A percentile compares a stretch with the other conserved stretches of the same genome.
Conservation (phyloP, 2,113 vertebrate genomes). For the Bostrychus sinensis region DNA sequence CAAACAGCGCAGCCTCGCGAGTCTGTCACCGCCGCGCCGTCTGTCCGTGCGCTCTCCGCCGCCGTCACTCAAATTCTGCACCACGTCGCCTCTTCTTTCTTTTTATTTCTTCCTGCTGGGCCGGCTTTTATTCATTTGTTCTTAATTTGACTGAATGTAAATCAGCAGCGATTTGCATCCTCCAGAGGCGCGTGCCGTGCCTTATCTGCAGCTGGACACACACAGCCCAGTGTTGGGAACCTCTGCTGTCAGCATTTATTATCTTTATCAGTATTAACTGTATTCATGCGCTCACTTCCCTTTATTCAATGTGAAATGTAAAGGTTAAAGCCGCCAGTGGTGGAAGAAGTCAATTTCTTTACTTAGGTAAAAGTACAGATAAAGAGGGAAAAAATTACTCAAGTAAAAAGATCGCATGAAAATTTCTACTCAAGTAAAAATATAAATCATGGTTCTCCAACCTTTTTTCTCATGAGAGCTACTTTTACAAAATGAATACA, state of each 20-base stretch:
- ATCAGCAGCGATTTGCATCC: slow-evolving; percentile 1
- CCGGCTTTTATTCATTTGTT: not conserved
- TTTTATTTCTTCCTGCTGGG: no score
- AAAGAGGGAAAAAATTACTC: no score
- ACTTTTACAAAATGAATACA: no score
- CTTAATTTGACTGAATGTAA: not conserved
- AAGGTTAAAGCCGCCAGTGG: no score
- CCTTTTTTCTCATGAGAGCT: no score
- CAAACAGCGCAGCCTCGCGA: slow-evolving; percentile 28
- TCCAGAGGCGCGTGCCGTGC: not conserved
- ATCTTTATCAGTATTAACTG: not conserved
- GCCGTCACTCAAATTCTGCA: not conserved
- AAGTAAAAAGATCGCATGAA: no score
- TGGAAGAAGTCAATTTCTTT: no score
- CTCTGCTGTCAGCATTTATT: not conserved
- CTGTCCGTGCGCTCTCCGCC: not conserved
- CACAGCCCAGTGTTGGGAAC: not conserved
- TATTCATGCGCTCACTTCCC: not conserved
- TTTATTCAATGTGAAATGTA: no score
- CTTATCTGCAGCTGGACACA: not conserved
- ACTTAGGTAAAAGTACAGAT: no score
- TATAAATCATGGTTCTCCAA: no score
- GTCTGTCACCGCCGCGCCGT: not conserved
- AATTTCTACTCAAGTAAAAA: no score
- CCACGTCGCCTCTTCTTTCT: no score